Conservation (phyloP, 2,113 vertebrate genomes). For the Hylia prasina region DNA sequence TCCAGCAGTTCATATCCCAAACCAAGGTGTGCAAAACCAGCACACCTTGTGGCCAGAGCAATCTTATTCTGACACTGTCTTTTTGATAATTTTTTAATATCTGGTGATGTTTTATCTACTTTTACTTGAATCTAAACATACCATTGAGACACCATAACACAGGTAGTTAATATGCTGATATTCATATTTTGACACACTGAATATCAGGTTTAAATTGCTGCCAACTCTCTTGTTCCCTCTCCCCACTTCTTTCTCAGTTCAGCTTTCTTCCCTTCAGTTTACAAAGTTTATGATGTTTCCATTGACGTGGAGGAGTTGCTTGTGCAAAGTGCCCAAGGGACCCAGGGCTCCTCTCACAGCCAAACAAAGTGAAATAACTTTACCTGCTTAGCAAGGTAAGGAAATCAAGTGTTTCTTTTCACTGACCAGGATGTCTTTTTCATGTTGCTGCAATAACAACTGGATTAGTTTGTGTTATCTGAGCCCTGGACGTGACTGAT, state of each 20-base stretch:
- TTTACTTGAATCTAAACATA: not conserved
- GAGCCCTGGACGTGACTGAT: not conserved
- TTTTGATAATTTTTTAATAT: not conserved
- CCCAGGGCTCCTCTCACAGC: not conserved
- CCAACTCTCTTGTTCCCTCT: not conserved
- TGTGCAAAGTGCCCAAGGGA: not conserved
- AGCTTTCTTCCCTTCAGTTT: not conserved
- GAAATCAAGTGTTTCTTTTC: not conserved
- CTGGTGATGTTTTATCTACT: not conserved
- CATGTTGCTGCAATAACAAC: not conserved
- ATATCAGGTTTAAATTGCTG: not conserved
- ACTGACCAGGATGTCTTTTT: not conserved
- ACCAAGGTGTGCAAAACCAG: not conserved
- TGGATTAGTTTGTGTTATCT: not conserved
- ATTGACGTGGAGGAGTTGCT: not conserved
- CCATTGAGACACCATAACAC: not conserved
- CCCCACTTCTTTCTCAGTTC: not conserved
- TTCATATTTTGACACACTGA: not conserved
- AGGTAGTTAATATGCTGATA: not conserved
- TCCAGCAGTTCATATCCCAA: not conserved
- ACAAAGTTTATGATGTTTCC: not conserved
- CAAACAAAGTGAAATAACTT: not conserved
- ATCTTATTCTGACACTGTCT: not conserved
- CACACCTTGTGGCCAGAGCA: not conserved
- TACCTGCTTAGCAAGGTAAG: not conserved